Base-by-base conservation (phyloP, 2,113 vertebrate genomes). In the Coreoperca whiteheadi region DNA sequence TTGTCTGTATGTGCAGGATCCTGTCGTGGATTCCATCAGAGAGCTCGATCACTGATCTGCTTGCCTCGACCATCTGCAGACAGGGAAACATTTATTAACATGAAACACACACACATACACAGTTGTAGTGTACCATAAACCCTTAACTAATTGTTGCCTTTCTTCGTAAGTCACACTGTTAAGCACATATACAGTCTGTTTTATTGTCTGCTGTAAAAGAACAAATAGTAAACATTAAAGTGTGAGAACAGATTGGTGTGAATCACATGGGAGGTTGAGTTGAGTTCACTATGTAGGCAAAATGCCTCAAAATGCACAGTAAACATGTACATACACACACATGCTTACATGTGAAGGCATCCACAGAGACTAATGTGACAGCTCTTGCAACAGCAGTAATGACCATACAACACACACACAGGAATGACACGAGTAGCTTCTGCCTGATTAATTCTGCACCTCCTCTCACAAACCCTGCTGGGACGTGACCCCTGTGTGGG, bases 1-100 rank as follows among this genome's bases (percentile, higher is more conserved):
- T 93, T 83, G 95, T 96, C 93, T 99, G 97, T 85, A 96, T 97
- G 7, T 97, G 96, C 4, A 97, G 96, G 75, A 99, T 97, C 93
- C 94, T 97, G 68, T 97, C 94, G 87, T 97, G 96, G 28, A 98
- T 95, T 50, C 88, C 93, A 73, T 97, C 97, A 16, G 96, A 95
- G 74, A 96, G 96, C 93, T 98, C 97, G 37, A 96, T 89, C 73
- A 98, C 84, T 0, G 95, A 95, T 94, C 93, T 97, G 92, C 97
- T 96, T n/a, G 96, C 94, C 85, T 97, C 96, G 88, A 99, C 96
- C 97, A 99, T 97, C 98, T 99, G 95, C 50, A 92, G 67, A 92
- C 39, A 86, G 57, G 9, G 59, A 80, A 65, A 77, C 46, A 77
- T 48, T 48, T 20, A 63, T 78, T 30, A 87, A 53, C 41, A 65